Percentiles rank a stretch among this genome's conserved stretches.
Evolutionary conservation across 2,888 invertebrate genomes (phyloP).

Genomic region (Phasia obesa): DNA sequence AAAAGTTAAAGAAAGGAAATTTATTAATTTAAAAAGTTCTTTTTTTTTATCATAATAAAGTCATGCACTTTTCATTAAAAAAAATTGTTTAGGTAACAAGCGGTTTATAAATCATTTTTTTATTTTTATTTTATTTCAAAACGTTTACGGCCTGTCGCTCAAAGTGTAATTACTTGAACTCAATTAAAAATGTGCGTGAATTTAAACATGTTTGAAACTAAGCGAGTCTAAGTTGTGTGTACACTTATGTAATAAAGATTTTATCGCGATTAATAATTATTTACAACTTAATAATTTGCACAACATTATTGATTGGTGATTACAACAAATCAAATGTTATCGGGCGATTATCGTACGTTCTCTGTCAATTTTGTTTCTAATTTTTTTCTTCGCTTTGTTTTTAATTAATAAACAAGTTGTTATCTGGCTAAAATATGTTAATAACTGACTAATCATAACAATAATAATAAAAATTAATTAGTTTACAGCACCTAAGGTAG

Average conservation of each 20-base stretch:
- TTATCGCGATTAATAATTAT: conserved; percentile 27
- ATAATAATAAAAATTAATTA: conserved; percentile 57
- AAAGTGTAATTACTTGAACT: neutral
- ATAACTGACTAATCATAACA: conserved; percentile 22
- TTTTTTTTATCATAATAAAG: no score
- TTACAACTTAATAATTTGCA: conserved; percentile 48
- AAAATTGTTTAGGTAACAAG: neutral
- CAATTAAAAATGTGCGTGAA: conserved; percentile 4
- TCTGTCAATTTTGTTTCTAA: neutral
- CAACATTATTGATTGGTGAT: conserved; percentile 48
- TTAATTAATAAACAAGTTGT: conserved; percentile 53
- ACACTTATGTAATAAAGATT: neutral
- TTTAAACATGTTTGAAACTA: conserved; percentile 14
- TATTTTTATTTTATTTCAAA: neutral
- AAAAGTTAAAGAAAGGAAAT: neutral
- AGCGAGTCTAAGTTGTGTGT: neutral
- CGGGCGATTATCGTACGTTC: neutral
- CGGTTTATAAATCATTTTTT: neutral
- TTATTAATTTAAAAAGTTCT: no score
- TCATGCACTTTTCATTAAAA: neutral
- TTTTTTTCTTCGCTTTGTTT: neutral
- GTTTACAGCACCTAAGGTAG: conserved; percentile 8
- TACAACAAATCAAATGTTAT: conserved; percentile 46
- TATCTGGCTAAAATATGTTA: conserved; percentile 53
- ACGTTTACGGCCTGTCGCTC: neutral